phyloP scores from a whole-genome alignment of 2,888 invertebrate species.

The Pachycephus smyrnensis region DNA sequence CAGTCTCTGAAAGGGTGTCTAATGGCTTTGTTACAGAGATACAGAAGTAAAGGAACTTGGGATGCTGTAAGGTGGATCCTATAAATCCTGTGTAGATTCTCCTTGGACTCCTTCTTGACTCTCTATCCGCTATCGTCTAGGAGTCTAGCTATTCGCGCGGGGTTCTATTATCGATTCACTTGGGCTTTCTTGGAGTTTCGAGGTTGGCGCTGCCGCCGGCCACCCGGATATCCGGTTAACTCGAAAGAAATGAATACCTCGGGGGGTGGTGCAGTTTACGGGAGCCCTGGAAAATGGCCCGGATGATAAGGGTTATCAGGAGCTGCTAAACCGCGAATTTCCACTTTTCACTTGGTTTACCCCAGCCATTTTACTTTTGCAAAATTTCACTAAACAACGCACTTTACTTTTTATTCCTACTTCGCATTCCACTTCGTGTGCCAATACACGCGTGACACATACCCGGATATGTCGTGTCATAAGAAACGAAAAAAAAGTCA shows the following conservation, averaged over 20 bases:
- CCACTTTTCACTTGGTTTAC: background rate
- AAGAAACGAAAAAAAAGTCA: background rate
- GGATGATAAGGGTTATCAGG: background rate
- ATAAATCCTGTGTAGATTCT: constrained; percentile 44
- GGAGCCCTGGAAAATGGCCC: background rate
- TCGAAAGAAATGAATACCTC: background rate
- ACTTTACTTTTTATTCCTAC: background rate
- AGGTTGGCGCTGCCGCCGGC: background rate
- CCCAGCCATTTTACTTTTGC: background rate
- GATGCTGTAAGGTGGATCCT: background rate
- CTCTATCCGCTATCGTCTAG: constrained; percentile 21
- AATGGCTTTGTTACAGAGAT: background rate
- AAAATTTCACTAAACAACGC: background rate
- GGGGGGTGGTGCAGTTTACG: background rate
- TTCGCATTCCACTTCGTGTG: background rate
- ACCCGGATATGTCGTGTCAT: background rate
- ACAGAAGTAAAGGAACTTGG: background rate
- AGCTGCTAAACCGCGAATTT: background rate
- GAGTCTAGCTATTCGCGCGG: constrained; percentile 17
- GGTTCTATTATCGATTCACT: constrained; percentile 39
- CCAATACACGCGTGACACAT: no score
- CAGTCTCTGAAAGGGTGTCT: background rate
- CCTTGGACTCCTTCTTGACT: constrained; percentile 47
- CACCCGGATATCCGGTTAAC: background rate
- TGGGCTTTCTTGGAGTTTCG: constrained; percentile 2